Percentiles rank a stretch among this genome's conserved stretches.
These are phyloP conservation scores for Coelopa frigida DNA, from an alignment of 1,140 invertebrate genomes.

Conservation along the genomic window DNA sequence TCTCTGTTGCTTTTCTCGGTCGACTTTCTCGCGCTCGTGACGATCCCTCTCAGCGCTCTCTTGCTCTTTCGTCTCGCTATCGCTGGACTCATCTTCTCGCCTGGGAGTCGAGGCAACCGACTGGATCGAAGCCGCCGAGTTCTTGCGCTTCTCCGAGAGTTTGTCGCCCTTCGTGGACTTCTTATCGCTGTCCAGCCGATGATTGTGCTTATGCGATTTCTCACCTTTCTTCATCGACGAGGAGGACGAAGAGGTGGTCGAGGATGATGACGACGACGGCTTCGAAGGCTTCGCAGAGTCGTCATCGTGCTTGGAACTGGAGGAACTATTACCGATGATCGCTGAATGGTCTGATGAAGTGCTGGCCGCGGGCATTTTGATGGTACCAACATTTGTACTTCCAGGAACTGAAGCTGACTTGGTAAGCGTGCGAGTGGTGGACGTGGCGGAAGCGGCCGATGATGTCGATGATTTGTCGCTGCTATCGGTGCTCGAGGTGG, in stretches of 20 bases:
- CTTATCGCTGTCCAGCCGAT: slow-evolving; percentile 29
- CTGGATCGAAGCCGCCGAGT: slow-evolving; percentile 25
- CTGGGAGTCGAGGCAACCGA: slow-evolving; percentile 30
- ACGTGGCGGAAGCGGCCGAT: slow-evolving; percentile 27
- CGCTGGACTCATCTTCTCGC: slow-evolving; percentile 28
- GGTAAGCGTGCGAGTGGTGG: slow-evolving; percentile 26
- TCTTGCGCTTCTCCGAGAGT: slow-evolving; percentile 33
- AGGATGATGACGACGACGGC: slow-evolving; percentile 7
- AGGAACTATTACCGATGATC: slow-evolving; percentile 42
- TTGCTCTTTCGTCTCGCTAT: slow-evolving; percentile 35
- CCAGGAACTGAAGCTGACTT: slow-evolving; percentile 46
- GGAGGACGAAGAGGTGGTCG: slow-evolving; percentile 16
- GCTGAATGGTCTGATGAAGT: slow-evolving; percentile 2
- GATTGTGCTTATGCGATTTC: slow-evolving; percentile 32
- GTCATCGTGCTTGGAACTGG: slow-evolving; percentile 4
- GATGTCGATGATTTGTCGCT: slow-evolving; percentile 19
- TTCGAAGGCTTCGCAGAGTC: background rate
- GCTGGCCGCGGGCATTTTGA: slow-evolving; percentile 6
- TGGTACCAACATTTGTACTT: slow-evolving; percentile 45
- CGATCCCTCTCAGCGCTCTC: slow-evolving; percentile 9
- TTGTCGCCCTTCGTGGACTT: slow-evolving; percentile 27
- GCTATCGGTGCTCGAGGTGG: slow-evolving; percentile 7
- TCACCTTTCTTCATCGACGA: slow-evolving; percentile 15
- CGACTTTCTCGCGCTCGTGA: slow-evolving; percentile 15
- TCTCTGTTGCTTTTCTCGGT: slow-evolving; percentile 47